Conservation (phyloP, 2,113 vertebrate species). For the Spermophilus dauricus region DNA sequence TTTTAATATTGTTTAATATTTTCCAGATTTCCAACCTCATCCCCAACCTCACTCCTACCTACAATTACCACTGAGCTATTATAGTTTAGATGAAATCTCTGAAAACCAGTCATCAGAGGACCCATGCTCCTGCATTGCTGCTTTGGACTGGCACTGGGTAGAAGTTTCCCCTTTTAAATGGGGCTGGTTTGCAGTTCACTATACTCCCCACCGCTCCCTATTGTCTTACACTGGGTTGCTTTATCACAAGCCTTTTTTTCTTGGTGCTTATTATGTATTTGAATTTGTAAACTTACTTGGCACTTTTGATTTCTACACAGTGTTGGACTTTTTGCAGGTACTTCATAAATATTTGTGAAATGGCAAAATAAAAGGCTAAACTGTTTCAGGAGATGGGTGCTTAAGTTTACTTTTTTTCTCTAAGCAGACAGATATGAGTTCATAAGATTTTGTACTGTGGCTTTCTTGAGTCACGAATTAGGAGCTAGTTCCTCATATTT, state of each 20-base stretch:
- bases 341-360: slow-evolving; percentile 32
- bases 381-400: not conserved
- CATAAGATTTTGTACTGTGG: not conserved
- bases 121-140: not conserved
- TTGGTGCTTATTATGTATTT: not conserved
- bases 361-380: not conserved
- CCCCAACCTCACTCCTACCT: not conserved
- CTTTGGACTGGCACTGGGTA: not conserved
- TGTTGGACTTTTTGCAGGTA: not conserved
- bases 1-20: too few relatives aligned
- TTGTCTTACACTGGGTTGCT: too few relatives aligned
- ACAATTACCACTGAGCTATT: not conserved
- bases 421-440: slow-evolving; percentile 45
- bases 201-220: not conserved
- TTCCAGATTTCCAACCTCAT: not conserved
- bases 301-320: slow-evolving; percentile 4
- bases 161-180: not conserved
- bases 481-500: slow-evolving; percentile 69
- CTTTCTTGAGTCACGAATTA: slow-evolving; percentile 51
- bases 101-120: not conserved
- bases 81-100: not conserved
- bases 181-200: not conserved
- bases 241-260: not conserved
- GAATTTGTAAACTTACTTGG: not conserved
- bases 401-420: not conserved